Base-by-base conservation (phyloP, 1,140 invertebrate species). In the Diploscapter pachys region DNA sequence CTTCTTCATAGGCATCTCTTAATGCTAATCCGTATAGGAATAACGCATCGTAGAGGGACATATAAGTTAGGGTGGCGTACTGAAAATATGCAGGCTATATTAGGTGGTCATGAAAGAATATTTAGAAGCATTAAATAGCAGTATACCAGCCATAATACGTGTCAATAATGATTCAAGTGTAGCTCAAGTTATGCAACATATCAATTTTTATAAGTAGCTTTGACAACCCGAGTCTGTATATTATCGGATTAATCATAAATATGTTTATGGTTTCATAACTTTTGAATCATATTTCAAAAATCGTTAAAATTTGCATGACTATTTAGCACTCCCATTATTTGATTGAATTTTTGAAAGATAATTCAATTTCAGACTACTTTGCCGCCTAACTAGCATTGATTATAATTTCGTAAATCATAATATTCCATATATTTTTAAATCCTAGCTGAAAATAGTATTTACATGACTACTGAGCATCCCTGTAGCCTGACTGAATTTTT, bases 21-120 rank as follows among this genome's bases (percentile, higher is more conserved):
- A 85, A 62, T 6, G 83, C 83, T 57, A 85, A 31, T 8, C 84
- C 83, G 67, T 85, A 85, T 5, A 85, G 75, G 62, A 83, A 85
- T 3, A 85, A 71, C 5, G 83, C 83, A 75, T 85, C 83, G 59
- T 85, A 85, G 3, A 85, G 76, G 31, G 81, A 81, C 80, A 85
- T 82, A 66, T 85, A 85, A 9, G 73, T 68, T 6, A 85, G 63
- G 3, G 83, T 85, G n/a, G 82, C 83, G 78, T 84, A 85, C 82
- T 84, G 64, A 69, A 82, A 56, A 57, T 31, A 31, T 31, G 31
- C 31, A 31, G 31, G 31, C 31, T 31, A 31, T 31, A 31, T 31
- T 31, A 31, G 31, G 31, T 31, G 31, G 31, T 31, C 31, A 31
- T 31, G 31, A 31, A 31, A 31, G 31, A 31, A 31, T 31, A 31